Percentiles rank a stretch among this genome's conserved stretches.
phyloP scores from a whole-genome alignment of 2,888 invertebrate species.

The Rotaria macrura region DNA sequence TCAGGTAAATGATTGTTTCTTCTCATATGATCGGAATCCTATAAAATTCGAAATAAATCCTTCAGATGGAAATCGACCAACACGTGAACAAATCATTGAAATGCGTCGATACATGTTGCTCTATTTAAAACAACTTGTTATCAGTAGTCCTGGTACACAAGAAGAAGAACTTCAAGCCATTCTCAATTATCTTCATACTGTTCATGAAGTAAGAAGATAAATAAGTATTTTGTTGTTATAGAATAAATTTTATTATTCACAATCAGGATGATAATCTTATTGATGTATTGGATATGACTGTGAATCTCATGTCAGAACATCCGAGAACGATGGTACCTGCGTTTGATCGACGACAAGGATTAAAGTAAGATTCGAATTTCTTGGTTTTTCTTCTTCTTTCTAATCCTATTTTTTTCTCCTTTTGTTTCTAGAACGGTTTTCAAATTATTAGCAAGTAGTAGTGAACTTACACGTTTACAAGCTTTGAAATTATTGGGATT shows the following conservation, averaged over 20 bases:
- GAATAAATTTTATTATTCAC: background rate
- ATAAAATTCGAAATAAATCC: background rate
- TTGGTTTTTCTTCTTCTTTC: background rate
- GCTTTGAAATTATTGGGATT: conserved; percentile 90
- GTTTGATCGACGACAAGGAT: conserved; percentile 90
- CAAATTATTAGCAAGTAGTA: conserved; percentile 85
- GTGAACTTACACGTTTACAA: conserved; percentile 85
- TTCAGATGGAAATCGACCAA: conserved; percentile 25
- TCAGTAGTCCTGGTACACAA: conserved; percentile 79
- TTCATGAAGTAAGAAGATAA: conserved; percentile 68
- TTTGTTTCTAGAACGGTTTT: conserved; percentile 67
- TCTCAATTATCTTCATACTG: conserved; percentile 89
- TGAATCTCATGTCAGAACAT: conserved; percentile 91
- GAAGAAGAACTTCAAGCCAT: conserved; percentile 97
- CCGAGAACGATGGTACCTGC: conserved; percentile 98
- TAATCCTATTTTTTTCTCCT: background rate
- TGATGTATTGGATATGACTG: conserved; percentile 90
- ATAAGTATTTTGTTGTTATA: too few species aligned
- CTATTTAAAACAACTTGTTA: conserved; percentile 32
- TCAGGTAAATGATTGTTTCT: conserved; percentile 61
- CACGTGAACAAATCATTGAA: conserved; percentile 25
- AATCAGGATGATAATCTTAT: conserved; percentile 85
- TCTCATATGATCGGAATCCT: too few species aligned
- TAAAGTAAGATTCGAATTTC: conserved; percentile 50
- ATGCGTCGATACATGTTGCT: conserved; percentile 33